phyloP scores from a whole-genome alignment of 2,888 invertebrate genomes.

The Frankliniella intonsa region DNA sequence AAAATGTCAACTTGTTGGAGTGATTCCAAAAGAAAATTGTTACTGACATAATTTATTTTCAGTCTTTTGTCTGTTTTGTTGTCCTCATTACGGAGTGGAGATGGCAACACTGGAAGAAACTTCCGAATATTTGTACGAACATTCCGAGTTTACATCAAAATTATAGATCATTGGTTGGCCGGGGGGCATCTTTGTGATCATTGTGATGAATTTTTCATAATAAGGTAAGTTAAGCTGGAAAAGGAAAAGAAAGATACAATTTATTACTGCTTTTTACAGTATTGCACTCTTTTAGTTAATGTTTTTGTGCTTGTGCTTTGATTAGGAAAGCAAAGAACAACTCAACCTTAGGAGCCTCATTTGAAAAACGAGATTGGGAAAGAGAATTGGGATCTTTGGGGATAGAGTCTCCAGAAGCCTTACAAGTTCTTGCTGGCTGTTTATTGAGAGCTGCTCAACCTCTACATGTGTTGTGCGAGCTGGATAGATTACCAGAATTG shows the following conservation, averaged over 20 bases:
- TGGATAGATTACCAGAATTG: background rate
- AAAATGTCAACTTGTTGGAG: background rate
- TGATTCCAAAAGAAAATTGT: background rate
- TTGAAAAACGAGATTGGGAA: conserved; percentile 12
- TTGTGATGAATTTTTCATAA: background rate
- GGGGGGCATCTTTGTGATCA: background rate
- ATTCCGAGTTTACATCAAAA: conserved; percentile 7
- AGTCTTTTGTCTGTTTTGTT: background rate
- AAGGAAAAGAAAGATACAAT: background rate
- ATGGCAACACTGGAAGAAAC: background rate
- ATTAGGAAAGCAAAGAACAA: background rate
- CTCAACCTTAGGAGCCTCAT: background rate
- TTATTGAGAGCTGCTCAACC: background rate
- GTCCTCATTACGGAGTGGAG: background rate
- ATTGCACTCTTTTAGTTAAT: background rate
- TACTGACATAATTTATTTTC: background rate
- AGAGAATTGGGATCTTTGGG: background rate
- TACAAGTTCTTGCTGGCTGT: background rate
- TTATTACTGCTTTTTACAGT: background rate
- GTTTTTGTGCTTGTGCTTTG: background rate
- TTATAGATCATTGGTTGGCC: background rate
- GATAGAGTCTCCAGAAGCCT: background rate
- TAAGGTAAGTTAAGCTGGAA: background rate
- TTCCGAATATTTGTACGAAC: conserved; percentile 3
- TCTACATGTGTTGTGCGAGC: background rate